Evolutionary conservation across 2,888 invertebrate genomes (phyloP).

Genomic region (Pachymerium ferrugineum): DNA sequence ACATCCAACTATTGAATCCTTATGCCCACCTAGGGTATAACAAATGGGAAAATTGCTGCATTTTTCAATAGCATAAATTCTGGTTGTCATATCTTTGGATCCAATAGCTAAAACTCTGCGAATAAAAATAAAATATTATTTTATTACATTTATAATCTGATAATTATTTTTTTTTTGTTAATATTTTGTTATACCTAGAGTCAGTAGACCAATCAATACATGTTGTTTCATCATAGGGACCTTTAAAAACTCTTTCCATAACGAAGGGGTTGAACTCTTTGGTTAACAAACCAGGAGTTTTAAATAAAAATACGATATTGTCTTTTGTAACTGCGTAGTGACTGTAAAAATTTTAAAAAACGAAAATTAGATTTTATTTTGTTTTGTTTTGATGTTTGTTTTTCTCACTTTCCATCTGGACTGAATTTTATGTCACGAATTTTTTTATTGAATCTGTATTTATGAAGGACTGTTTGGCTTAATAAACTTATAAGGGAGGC

Average conservation of each 20-base stretch:
- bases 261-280: conserved; percentile 83
- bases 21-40: conserved; percentile 71
- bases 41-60: conserved; percentile 69
- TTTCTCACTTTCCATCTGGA: conserved; percentile 72
- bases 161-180: background rate
- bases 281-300: conserved; percentile 70
- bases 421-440: conserved; percentile 79
- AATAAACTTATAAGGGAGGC: conserved; percentile 65
- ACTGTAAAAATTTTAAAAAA: conserved; percentile 41
- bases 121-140: background rate
- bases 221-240: conserved; percentile 74
- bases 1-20: conserved; percentile 73
- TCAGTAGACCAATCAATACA: conserved; percentile 90
- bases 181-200: conserved; percentile 57
- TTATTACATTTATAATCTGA: background rate
- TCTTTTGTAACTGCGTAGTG: conserved; percentile 84
- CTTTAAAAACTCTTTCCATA: conserved; percentile 74
- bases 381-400: background rate
- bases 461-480: conserved; percentile 74
- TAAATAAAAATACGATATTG: conserved; percentile 77
- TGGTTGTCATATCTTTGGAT: conserved; percentile 78
- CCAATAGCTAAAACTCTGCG: conserved; percentile 73
- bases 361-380: background rate
- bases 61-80: conserved; percentile 71
- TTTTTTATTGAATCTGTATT: conserved; percentile 71